phyloP scores from a whole-genome alignment of 2,113 vertebrate genomes.

The Rhipidura dahli region DNA sequence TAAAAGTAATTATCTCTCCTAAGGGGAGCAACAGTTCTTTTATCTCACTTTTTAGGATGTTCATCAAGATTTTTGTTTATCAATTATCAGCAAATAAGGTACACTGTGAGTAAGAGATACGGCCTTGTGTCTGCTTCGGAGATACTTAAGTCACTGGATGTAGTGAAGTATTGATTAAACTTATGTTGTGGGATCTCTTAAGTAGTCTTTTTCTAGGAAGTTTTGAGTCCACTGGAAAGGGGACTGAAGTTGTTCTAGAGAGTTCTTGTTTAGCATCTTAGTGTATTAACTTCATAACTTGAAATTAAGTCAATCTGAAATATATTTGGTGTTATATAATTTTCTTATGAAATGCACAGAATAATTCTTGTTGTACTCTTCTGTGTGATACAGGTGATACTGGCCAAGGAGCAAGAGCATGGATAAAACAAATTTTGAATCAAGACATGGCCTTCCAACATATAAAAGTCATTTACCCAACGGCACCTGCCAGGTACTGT shows the following conservation, averaged over 20 bases:
- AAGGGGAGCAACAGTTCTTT: background rate
- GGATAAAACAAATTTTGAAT: conserved; percentile 81
- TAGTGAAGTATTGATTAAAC: background rate
- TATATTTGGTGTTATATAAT: background rate
- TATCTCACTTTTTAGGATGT: background rate
- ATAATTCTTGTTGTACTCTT: background rate
- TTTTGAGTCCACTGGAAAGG: background rate
- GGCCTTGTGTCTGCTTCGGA: background rate
- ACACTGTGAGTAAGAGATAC: background rate
- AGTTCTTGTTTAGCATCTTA: background rate
- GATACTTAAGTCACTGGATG: background rate
- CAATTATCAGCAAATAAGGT: background rate
- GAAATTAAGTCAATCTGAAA: background rate
- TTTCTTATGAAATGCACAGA: background rate
- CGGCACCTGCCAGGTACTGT: conserved; percentile 82
- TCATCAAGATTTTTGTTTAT: background rate
- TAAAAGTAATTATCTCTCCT: background rate
- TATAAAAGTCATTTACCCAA: conserved; percentile 89
- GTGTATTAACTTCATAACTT: background rate
- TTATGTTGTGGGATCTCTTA: background rate
- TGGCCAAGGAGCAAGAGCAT: conserved; percentile 78
- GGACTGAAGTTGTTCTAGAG: background rate
- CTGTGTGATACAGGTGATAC: conserved; percentile 78
- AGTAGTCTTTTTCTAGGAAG: background rate
- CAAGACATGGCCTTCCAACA: conserved; percentile 85